Evolutionary conservation across 2,888 invertebrate species (phyloP), one percentile per base, ranked within the genome.

Genomic region (Hypsopygia costalis): DNA sequence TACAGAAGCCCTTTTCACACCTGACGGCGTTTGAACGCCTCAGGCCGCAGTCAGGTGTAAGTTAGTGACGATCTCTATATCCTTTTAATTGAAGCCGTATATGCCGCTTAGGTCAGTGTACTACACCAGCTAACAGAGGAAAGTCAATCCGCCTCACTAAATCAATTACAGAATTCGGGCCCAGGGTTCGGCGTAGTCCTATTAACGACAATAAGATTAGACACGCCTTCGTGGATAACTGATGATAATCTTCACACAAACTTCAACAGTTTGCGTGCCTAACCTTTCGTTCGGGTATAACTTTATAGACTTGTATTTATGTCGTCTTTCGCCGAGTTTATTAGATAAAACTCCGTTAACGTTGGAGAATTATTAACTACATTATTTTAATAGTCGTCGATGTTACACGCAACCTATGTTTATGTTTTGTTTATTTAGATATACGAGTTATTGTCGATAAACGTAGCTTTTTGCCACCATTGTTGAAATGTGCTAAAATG

Each of bases 41-140:
- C 6, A 21, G 21, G 21, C 7, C 25, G 25, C 25, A 4, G 67
- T 66, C 51, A 59, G 62, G 67, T 62, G 65, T 60, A 68, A 79
- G 70, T 63, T 68, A 62, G 47, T 51, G 58, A 61, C 72, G 72
- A 78, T 77, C 73, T 66, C 65, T 65, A 61, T 60, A 79, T 82
- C 81, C 81, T 67, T 79, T 85, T 83, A 85, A 71, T 72, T 65
- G 85, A 86, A 83, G 74, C 81, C 86, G 36, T 77, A 69, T 78
- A 82, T 78, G 77, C 70, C 4, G 4, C 16, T 16, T 16, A 16
- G 16, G 16, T 16, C 16, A 16, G 62, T 61, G 72, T 53, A 67
- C 69, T 66, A 66, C 62, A 62, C 62, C 60, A 56, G 62, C 60
- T 62, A 49, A 42, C 52, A 63, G 55, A 62, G 63, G 67, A 71